phyloP scores from a whole-genome alignment of 37 sponge, comb jelly and placozoan genomes.

The Trichoplax adhaerens region DNA sequence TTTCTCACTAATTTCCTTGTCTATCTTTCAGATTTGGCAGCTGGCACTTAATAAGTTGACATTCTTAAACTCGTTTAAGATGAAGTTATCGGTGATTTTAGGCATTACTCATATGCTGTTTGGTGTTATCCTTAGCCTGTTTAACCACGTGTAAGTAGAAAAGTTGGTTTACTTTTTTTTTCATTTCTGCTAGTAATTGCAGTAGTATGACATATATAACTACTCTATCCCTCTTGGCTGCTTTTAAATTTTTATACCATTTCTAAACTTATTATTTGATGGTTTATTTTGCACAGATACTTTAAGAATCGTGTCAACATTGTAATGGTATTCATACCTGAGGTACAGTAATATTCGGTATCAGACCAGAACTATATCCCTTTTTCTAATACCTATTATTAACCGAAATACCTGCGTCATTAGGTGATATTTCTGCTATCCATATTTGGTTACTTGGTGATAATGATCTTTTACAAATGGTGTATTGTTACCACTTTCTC shows the following conservation, averaged over 20 bases:
- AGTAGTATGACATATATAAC: too few species aligned
- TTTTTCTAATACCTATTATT: background rate
- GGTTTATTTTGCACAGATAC: slow-evolving; percentile 24
- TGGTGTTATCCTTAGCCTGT: slow-evolving; percentile 76
- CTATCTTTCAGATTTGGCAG: slow-evolving; percentile 67
- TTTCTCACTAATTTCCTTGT: slow-evolving; percentile 6
- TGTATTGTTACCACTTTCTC: background rate
- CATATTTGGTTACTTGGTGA: slow-evolving; percentile 82
- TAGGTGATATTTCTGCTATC: slow-evolving; percentile 74
- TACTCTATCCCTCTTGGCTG: too few species aligned
- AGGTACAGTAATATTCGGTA: slow-evolving; percentile 9
- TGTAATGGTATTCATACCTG: slow-evolving; percentile 45
- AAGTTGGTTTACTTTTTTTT: too few species aligned
- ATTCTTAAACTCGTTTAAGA: slow-evolving; percentile 88
- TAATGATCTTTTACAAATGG: slow-evolving; percentile 91
- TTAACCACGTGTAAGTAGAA: slow-evolving; percentile 68
- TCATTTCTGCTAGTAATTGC: too few species aligned
- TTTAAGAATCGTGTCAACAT: slow-evolving; percentile 68
- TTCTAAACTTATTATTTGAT: too few species aligned
- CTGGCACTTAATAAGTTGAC: slow-evolving; percentile 73
- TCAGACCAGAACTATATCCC: background rate
- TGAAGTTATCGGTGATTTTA: slow-evolving; percentile 92
- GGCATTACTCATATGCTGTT: slow-evolving; percentile 89
- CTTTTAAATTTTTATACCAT: too few species aligned
- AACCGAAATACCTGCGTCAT: background rate